Base-by-base conservation (phyloP, 2,888 invertebrate species). In the Eupithecia exiguata region DNA sequence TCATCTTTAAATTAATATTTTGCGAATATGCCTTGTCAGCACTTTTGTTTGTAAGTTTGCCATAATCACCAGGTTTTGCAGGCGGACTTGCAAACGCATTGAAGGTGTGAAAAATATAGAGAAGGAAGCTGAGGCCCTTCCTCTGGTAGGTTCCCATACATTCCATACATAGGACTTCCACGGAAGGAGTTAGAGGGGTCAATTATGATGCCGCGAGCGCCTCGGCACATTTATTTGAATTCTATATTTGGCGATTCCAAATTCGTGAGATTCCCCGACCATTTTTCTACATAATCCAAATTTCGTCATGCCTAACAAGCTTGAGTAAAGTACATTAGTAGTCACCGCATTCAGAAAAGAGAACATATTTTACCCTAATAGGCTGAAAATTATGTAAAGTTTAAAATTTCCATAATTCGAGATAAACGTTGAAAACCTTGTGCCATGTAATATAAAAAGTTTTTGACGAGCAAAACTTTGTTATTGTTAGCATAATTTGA, bases 401-500 rank as follows among this genome's bases (percentile, higher is more conserved):
- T 21, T 25, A 16, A 46, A 67, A 68, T 69, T 68, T 38, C 18
- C 75, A 75, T 75, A 70, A 70, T 72, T 71, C 65, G 68, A 72
- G 72, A 58, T 68, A 75, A 77, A 75, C 71, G 69, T 78, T 77
- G 71, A 43, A 73, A 77, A 77, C 67, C 77, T 71, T 77, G 78
- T 74, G 70, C 69, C 65, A 71, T 72, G 69, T 78, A 77, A 81
- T 80, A 79, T 78, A 80, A 77, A 78, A 81, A 79, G 73, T 79
- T 81, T 77, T 76, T 78, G 80, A 80, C 77, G 79, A 79, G 77
- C 76, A 77, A 77, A 84, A 86, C 79, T 86, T 84, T 70, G 79
- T 81, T 84, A 84, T 81, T 86, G 84, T 84, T 81, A 76, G 82
- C 81, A 81, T 87, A 87, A 87, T 87, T 87, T 84, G 82, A 87